Conservation (phyloP, 2,888 invertebrate genomes). For the Meiosimyza platycephala region DNA sequence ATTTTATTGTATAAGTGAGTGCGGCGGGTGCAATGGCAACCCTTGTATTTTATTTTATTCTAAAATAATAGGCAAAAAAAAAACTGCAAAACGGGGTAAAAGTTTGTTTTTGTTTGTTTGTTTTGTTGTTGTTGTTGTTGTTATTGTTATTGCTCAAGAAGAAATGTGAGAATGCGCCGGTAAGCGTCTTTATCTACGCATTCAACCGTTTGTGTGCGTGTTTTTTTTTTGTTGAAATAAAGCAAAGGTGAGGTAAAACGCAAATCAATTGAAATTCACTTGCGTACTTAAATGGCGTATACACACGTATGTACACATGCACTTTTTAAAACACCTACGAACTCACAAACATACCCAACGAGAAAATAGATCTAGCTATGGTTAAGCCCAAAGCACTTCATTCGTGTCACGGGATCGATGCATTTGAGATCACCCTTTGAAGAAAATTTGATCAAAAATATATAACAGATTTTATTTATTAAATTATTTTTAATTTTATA, state of each 20-base stretch:
- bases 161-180: slow-evolving; percentile 26
- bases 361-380: too few relatives aligned
- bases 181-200: slow-evolving; percentile 12
- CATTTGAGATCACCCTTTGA: too few relatives aligned
- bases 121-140: background rate
- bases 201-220: background rate
- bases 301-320: background rate
- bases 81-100: background rate
- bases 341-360: background rate
- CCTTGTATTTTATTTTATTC: background rate
- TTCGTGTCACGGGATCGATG: too few relatives aligned
- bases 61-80: background rate
- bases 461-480: too few relatives aligned
- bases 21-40: background rate
- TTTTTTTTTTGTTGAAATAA: too few relatives aligned
- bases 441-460: too few relatives aligned
- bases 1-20: background rate
- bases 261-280: slow-evolving; percentile 22
- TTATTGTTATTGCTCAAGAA: background rate
- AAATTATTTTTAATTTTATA: too few relatives aligned
- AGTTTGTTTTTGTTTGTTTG: background rate
- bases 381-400: too few relatives aligned
- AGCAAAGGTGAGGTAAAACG: background rate
- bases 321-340: background rate
- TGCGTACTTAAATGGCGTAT: background rate